phyloP scores from a whole-genome alignment of 2,797 vertebrate species.

The Tokudaia muenninki region DNA sequence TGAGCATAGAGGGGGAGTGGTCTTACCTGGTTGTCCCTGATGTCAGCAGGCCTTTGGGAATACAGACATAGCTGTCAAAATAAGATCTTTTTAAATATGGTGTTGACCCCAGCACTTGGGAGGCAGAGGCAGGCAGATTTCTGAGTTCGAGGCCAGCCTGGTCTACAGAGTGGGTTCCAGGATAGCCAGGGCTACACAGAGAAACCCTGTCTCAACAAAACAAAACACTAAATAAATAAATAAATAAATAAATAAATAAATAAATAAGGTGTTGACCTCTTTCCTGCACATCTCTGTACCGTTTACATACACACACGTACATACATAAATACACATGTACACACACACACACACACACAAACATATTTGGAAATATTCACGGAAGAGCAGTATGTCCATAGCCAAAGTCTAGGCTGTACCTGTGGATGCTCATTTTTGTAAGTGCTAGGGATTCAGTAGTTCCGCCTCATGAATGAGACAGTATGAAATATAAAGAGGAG shows the following conservation, averaged over 20 bases:
- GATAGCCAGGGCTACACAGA: too few relatives aligned
- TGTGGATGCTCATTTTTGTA: conserved; percentile 30
- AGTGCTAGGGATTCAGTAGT: not conserved
- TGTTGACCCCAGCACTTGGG: not conserved
- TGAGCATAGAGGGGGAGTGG: not conserved
- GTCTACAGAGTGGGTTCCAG: too few relatives aligned
- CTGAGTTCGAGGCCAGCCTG: too few relatives aligned
- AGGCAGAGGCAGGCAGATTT: too few relatives aligned
- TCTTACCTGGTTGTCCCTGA: not conserved
- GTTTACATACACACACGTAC: not conserved
- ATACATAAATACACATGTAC: not conserved
- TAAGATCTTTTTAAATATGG: not conserved
- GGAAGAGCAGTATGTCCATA: conserved; percentile 1
- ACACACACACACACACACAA: not conserved
- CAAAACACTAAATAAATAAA: too few relatives aligned
- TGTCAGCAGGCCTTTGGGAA: not conserved
- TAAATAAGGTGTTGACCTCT: not conserved
- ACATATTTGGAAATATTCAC: not conserved
- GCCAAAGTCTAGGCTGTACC: not conserved
- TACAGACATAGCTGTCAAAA: not conserved
- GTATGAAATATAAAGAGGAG: not conserved
- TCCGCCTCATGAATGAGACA: not conserved
- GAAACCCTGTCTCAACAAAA: too few relatives aligned
- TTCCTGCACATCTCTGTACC: not conserved
- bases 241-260: not conserved